Conservation (phyloP, 1,140 invertebrate species). For the Druon quercuslanigerum region DNA sequence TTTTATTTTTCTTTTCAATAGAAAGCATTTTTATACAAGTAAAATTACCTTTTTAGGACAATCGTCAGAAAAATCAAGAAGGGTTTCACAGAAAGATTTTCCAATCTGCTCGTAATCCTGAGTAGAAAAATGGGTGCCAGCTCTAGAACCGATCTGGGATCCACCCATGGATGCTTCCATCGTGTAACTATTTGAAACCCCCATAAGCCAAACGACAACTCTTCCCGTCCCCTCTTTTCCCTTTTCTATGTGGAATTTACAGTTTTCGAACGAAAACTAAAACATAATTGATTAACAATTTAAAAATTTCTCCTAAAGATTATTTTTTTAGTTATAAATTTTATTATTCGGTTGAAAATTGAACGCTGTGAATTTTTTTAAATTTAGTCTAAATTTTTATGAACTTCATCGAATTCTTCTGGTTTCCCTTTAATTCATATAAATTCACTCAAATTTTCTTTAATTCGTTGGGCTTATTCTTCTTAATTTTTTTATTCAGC, state of each 20-base stretch:
- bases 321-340: no score
- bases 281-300: conserved; percentile 43
- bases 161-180: conserved; percentile 96
- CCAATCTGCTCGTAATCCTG: conserved; percentile 90
- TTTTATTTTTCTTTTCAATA: background rate
- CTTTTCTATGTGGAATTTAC: conserved; percentile 94
- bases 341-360: no score
- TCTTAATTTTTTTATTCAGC: no score
- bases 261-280: conserved; percentile 94
- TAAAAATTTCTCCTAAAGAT: no score
- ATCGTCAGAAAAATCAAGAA: conserved; percentile 93
- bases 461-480: no score
- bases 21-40: conserved; percentile 2
- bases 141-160: conserved; percentile 85
- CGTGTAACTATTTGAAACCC: conserved; percentile 94
- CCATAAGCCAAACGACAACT: conserved; percentile 95
- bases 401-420: no score
- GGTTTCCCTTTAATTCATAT: no score
- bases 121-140: conserved; percentile 90
- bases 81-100: conserved; percentile 92
- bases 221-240: conserved; percentile 95
- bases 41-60: conserved; percentile 85
- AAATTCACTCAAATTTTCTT: no score
- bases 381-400: no score
- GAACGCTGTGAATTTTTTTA: no score